These are phyloP conservation scores for Garra rufa DNA, from an alignment of 2,113 vertebrate species.

Conservation along the genomic window DNA sequence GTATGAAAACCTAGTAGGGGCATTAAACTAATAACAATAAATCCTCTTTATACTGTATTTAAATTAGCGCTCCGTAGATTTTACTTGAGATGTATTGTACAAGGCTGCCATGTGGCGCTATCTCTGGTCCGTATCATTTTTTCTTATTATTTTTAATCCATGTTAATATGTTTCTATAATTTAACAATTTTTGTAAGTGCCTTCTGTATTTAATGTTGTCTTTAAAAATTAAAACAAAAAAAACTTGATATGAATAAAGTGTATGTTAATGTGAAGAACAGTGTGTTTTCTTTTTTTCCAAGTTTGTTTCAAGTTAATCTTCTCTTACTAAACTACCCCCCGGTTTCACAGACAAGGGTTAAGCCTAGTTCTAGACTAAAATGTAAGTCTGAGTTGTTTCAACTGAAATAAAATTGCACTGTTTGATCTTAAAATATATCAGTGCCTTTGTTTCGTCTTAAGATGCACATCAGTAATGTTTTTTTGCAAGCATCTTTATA, in stretches of 20 bases:
- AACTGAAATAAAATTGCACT: no score
- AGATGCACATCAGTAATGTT: no score
- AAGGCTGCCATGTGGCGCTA: conserved; percentile 75
- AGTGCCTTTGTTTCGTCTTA: no score
- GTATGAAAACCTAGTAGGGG: conserved; percentile 69
- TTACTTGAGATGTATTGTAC: conserved; percentile 77
- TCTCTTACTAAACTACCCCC: no score
- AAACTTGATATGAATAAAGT: conserved; percentile 64
- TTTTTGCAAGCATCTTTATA: no score
- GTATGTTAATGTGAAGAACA: conserved; percentile 52
- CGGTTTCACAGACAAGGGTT: no score
- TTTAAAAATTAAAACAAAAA: conserved; percentile 71
- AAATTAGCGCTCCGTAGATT: conserved; percentile 74
- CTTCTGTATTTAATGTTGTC: conserved; percentile 88
- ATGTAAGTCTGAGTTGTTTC: no score
- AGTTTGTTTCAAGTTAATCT: no score
- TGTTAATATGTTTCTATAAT: conserved; percentile 77
- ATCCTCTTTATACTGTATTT: conserved; percentile 77
- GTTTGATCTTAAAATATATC: no score
- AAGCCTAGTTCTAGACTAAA: no score
- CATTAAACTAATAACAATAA: conserved; percentile 79
- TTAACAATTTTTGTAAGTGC: conserved; percentile 91
- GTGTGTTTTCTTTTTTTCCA: neutral
- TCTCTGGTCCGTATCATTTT: conserved; percentile 62
- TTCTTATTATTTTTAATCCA: conserved; percentile 68